Percentiles rank a stretch among this genome's conserved stretches.
These are phyloP conservation scores for Argynnis bischoffii DNA, from an alignment of 2,888 invertebrate genomes.

Conservation along the genomic window DNA sequence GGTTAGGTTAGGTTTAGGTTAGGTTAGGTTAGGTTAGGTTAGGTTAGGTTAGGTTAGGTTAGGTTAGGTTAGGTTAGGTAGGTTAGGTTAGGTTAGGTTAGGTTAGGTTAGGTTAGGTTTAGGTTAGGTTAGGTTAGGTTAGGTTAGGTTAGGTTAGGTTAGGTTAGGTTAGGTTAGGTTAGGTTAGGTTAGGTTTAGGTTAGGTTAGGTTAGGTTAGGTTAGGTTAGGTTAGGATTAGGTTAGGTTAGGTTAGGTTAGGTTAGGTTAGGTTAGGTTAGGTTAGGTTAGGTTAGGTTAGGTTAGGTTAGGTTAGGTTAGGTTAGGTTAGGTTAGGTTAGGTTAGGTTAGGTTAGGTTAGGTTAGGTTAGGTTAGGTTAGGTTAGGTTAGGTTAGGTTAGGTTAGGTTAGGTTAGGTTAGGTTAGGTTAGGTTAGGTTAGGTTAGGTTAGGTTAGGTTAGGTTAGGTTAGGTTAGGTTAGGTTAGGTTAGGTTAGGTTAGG, in stretches of 20 bases:
- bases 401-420: constrained; percentile 16
- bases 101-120: constrained; percentile 6
- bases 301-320: constrained; percentile 16
- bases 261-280: constrained; percentile 15
- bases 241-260: constrained; percentile 15
- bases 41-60: background rate
- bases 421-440: constrained; percentile 16
- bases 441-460: constrained; percentile 16
- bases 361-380: constrained; percentile 16
- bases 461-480: constrained; percentile 16
- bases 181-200: constrained; percentile 17
- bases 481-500: constrained; percentile 6
- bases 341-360: constrained; percentile 16
- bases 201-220: constrained; percentile 16
- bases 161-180: constrained; percentile 22
- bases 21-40: constrained; percentile 8
- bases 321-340: constrained; percentile 16
- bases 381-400: constrained; percentile 16
- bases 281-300: constrained; percentile 16
- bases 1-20: constrained; percentile 11
- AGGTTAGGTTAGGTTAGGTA: background rate
- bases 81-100: background rate
- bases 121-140: constrained; percentile 21
- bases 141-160: constrained; percentile 22
- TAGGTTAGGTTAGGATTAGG: constrained; percentile 14